Conservation (phyloP, 53 echinoderm and acorn worm genomes). For the Paracentrotus lividus region DNA sequence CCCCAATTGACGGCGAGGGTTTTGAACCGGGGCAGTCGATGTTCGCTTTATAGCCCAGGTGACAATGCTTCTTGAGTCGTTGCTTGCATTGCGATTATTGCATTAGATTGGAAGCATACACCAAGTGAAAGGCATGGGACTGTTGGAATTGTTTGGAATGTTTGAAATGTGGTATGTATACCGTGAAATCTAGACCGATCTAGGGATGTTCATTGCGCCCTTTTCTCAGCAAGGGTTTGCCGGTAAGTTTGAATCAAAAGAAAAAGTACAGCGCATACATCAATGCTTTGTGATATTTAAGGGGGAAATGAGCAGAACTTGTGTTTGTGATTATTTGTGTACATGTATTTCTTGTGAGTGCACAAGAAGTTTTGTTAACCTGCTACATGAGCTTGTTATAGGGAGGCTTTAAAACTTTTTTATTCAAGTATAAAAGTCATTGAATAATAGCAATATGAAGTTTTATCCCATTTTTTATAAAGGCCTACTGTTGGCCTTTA, state of each 20-base stretch:
- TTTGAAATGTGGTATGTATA: constrained; percentile 17
- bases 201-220: neutral
- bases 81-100: constrained; percentile 24
- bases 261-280: constrained; percentile 6
- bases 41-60: neutral
- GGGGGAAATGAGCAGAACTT: neutral
- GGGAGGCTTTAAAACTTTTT: too few relatives aligned
- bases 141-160: neutral
- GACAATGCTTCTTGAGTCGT: neutral
- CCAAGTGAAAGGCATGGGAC: constrained; percentile 8
- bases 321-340: neutral
- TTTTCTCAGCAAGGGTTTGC: neutral
- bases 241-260: neutral
- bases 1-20: constrained; percentile 24
- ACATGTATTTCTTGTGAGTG: neutral
- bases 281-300: neutral
- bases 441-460: neutral
- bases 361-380: neutral
- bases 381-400: neutral
- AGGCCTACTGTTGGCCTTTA: neutral
- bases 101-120: constrained; percentile 23
- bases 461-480: neutral
- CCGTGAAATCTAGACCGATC: neutral
- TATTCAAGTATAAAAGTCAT: too few relatives aligned
- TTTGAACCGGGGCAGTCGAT: neutral